Evolutionary conservation across 2,113 vertebrate genomes (phyloP), one percentile per base, ranked within the genome.

Genomic region (Lophura nycthemera): DNA sequence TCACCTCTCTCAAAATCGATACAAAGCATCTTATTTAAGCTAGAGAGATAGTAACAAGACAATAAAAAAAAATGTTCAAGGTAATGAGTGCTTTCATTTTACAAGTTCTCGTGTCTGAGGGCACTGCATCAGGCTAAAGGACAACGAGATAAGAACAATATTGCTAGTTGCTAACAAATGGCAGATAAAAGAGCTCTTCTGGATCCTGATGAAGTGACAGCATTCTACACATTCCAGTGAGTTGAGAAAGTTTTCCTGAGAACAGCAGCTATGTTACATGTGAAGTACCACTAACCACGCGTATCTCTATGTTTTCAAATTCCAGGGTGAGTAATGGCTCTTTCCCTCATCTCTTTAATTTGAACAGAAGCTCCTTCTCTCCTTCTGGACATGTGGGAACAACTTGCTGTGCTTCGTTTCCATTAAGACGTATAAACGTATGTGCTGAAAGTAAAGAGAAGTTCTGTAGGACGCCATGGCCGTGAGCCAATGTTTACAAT

Each of bases 171-270:
- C 96, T 95, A 98, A 97, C 96, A 97, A 98, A 97, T 80, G 92
- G 86, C 97, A 97, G 98, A 98, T 98, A 98, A 98, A 98, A 98
- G 97, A 92, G 95, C 97, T 97, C 97, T 96, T 98, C 97, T 98
- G 97, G 98, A 97, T 98, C 96, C 97, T 98, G 98, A 98, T 98
- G 98, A 98, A 99, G 98, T 98, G 98, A 98, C 98, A 98, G 98
- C 98, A 98, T 99, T 99, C 98, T 98, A 95, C 94, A 98, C 98
- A 99, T 99, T 99, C 99, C 98, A 98, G 97, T 91, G 97, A 98
- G 98, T 97, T 98, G 98, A 98, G 98, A 98, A 97, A 97, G 94
- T 97, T 97, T 92, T 96, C 91, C 95, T 73, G 72, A 97, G 96
- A 97, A 96, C 88, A 83, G 97, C 93, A 78, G 97, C 96, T 96